These are phyloP conservation scores for Ascidia mentula DNA, from an alignment of 23 tunicate species.

Conservation along the genomic window DNA sequence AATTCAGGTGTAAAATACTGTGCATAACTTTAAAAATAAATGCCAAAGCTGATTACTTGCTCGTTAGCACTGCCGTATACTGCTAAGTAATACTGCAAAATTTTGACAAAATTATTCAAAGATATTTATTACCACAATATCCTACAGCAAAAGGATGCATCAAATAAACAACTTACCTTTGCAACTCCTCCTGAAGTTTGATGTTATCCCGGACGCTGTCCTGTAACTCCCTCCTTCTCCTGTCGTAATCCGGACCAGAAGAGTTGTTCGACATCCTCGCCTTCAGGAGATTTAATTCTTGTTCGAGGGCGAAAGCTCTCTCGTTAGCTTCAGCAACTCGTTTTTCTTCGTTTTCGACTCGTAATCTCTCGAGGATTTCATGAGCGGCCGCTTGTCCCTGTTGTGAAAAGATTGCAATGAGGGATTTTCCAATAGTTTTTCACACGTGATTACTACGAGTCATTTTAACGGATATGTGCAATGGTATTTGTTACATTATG, in stretches of 20 bases:
- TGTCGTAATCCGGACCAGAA: conserved; percentile 1
- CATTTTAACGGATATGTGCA: no score
- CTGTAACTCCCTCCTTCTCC: conserved; percentile 21
- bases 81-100: no score
- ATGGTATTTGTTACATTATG: no score
- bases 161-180: not conserved
- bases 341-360: conserved; percentile 55
- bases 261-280: not conserved
- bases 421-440: not conserved
- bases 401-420: not conserved
- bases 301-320: conserved; percentile 47
- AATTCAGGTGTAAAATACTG: no score
- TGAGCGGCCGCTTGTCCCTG: conserved; percentile 68
- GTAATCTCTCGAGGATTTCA: conserved; percentile 40
- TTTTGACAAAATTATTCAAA: no score
- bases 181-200: conserved; percentile 18
- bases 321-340: conserved; percentile 48
- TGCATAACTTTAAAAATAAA: no score
- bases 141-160: not conserved
- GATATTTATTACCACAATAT: no score
- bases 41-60: no score
- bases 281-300: conserved; percentile 37
- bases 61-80: no score
- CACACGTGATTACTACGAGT: no score
- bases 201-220: conserved; percentile 22